Evolutionary conservation across 2,797 vertebrate species (phyloP).

Genomic region (Falco columbarius): DNA sequence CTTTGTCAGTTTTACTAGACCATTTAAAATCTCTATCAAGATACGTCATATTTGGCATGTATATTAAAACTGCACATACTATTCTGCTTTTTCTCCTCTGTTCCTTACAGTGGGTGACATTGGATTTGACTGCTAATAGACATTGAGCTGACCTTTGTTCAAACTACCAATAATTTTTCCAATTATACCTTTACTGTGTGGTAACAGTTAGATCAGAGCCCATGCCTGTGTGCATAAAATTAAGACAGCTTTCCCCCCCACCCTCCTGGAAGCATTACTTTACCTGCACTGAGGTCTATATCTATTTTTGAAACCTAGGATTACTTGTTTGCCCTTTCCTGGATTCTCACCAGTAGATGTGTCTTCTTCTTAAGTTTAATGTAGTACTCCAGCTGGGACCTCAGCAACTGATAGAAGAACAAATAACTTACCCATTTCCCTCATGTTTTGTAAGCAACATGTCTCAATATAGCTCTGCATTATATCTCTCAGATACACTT

Average conservation of each 20-base stretch:
- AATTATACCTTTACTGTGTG: background rate
- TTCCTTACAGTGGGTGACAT: background rate
- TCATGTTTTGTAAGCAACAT: background rate
- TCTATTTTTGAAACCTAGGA: background rate
- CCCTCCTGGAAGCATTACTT: background rate
- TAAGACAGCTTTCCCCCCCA: background rate
- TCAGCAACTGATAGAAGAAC: background rate
- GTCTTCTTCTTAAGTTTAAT: background rate
- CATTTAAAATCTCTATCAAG: background rate
- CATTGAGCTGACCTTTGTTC: background rate
- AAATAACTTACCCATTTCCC: background rate
- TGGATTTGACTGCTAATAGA: background rate
- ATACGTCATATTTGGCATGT: background rate
- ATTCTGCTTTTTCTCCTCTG: rapidly evolving
- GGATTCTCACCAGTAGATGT: background rate
- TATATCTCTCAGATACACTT: background rate
- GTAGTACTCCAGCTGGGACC: background rate
- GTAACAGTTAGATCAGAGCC: background rate
- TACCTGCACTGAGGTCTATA: background rate
- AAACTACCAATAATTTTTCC: background rate
- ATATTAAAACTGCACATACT: background rate
- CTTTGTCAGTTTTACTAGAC: background rate
- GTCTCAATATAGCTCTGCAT: background rate
- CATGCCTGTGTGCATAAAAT: background rate
- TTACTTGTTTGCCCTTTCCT: background rate